Evolutionary conservation across 2,888 invertebrate species (phyloP).

Genomic region (Junonia oenone): DNA sequence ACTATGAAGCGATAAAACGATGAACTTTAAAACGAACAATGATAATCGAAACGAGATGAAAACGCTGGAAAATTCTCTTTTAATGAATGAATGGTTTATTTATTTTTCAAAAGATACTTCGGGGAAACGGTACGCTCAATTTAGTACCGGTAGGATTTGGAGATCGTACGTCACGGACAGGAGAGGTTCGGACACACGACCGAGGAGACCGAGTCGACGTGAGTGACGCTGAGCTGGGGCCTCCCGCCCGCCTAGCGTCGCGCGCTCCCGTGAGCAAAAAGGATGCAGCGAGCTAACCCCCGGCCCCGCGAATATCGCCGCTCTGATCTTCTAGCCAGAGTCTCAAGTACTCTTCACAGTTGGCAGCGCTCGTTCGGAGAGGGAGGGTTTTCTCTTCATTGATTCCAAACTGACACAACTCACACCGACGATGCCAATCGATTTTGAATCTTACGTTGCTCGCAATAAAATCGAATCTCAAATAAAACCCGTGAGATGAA

Average conservation of each 20-base stretch:
- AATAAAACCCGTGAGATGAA: slow-evolving; percentile 55
- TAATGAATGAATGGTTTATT: slow-evolving; percentile 41
- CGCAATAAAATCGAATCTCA: slow-evolving; percentile 47
- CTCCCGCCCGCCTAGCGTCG: slow-evolving; percentile 68
- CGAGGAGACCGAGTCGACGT: slow-evolving; percentile 71
- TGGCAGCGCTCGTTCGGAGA: slow-evolving; percentile 59
- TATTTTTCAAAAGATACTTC: slow-evolving; percentile 46
- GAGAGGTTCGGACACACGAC: slow-evolving; percentile 73
- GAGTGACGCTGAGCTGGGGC: slow-evolving; percentile 66
- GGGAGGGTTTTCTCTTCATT: slow-evolving; percentile 60
- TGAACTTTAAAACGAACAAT: slow-evolving; percentile 2
- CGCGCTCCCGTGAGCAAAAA: slow-evolving; percentile 63
- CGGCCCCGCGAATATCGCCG: slow-evolving; percentile 66
- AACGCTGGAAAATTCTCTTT: slow-evolving; percentile 34
- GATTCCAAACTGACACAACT: slow-evolving; percentile 47
- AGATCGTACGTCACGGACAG: slow-evolving; percentile 71
- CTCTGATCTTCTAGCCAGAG: slow-evolving; percentile 66
- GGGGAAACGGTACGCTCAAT: slow-evolving; percentile 51
- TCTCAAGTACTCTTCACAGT: slow-evolving; percentile 66
- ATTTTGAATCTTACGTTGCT: slow-evolving; percentile 43
- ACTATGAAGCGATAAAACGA: slow-evolving; percentile 8
- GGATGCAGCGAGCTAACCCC: slow-evolving; percentile 66
- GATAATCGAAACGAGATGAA: slow-evolving; percentile 1
- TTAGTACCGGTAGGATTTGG: slow-evolving; percentile 68
- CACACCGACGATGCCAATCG: slow-evolving; percentile 32